Conservation (phyloP, 2,888 invertebrate species). For the Brenthis hecate region DNA sequence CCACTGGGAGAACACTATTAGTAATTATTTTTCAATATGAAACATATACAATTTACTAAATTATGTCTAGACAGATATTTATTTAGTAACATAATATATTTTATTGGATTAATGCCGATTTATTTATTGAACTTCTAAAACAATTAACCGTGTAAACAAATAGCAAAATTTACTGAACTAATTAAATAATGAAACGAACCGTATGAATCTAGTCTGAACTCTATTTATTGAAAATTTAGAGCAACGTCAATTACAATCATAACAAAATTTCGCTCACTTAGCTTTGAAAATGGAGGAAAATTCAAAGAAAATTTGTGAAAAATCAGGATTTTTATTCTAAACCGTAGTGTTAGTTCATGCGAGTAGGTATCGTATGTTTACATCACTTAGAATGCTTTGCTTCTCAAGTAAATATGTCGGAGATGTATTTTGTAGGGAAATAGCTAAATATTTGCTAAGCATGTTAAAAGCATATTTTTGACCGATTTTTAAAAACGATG, state of each 20-base stretch:
- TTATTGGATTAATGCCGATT: too few relatives aligned
- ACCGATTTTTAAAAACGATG: not conserved
- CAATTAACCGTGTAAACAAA: too few relatives aligned
- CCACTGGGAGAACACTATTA: too few relatives aligned
- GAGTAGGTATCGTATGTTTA: constrained; percentile 27
- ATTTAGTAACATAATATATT: too few relatives aligned
- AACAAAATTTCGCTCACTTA: not conserved
- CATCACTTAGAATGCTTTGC: constrained; percentile 27
- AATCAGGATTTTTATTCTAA: constrained; percentile 27
- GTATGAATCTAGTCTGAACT: not conserved
- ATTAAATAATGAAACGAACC: not conserved
- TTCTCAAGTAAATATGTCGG: constrained; percentile 9
- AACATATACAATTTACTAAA: too few relatives aligned
- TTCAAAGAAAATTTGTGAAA: constrained; percentile 15
- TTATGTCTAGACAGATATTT: too few relatives aligned
- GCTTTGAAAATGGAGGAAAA: constrained; percentile 12
- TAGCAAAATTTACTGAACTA: constrained; percentile 4
- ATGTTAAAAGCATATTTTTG: constrained; percentile 7
- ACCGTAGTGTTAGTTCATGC: constrained; percentile 32
- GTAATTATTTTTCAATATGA: too few relatives aligned
- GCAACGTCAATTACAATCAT: not conserved
- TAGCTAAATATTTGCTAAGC: constrained; percentile 6
- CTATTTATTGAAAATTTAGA: not conserved
- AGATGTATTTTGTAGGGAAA: not conserved
- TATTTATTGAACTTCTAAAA: too few relatives aligned